These are phyloP conservation scores for Eristalis arbustorum DNA, from an alignment of 2,888 invertebrate species.

Conservation along the genomic window DNA sequence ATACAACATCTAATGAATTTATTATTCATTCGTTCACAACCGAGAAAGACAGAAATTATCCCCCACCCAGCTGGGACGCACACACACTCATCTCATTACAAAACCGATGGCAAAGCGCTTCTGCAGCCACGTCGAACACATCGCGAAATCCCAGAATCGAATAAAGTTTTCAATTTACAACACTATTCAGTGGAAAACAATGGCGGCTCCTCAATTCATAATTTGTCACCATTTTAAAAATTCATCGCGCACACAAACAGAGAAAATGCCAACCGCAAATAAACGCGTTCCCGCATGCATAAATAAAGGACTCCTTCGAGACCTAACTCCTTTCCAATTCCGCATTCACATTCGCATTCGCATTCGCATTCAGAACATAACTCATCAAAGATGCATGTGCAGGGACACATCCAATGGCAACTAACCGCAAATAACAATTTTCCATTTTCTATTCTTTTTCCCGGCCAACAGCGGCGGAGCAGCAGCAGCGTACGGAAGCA, in stretches of 20 bases:
- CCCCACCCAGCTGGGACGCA: neutral
- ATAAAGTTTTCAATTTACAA: slow-evolving; percentile 71
- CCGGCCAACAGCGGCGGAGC: neutral
- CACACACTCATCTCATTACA: slow-evolving; percentile 4
- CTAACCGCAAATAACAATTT: slow-evolving; percentile 71
- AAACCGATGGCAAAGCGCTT: neutral
- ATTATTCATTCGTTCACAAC: neutral
- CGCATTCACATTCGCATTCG: slow-evolving; percentile 52
- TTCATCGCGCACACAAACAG: slow-evolving; percentile 69
- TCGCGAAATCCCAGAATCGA: slow-evolving; percentile 55
- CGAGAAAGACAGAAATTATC: neutral
- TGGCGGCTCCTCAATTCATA: slow-evolving; percentile 68
- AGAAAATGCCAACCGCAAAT: slow-evolving; percentile 63
- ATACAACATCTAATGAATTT: neutral
- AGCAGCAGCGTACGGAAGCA: slow-evolving; percentile 1
- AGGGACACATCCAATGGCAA: slow-evolving; percentile 69
- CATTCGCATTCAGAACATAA: slow-evolving; percentile 53
- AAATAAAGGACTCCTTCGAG: slow-evolving; percentile 56
- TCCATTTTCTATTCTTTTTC: slow-evolving; percentile 66
- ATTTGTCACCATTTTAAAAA: slow-evolving; percentile 71
- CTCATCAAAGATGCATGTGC: slow-evolving; percentile 71
- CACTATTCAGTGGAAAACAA: slow-evolving; percentile 61
- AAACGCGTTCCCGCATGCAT: slow-evolving; percentile 71
- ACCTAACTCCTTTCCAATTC: slow-evolving; percentile 62
- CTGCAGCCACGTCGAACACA: neutral